phyloP scores from a whole-genome alignment of 1,140 invertebrate genomes.

The Choristoneura fumiferana region DNA sequence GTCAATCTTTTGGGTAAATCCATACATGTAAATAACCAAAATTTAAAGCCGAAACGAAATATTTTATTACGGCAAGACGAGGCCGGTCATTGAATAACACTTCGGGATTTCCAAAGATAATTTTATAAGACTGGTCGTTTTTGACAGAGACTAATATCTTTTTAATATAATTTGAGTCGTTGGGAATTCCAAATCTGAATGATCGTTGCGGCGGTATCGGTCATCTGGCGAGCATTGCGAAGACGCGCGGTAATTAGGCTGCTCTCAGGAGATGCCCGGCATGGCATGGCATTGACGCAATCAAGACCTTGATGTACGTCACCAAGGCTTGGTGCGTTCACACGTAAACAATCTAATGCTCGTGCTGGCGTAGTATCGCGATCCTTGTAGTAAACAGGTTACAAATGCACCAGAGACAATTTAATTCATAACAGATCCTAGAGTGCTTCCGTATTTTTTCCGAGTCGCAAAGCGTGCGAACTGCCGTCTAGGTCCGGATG shows the following conservation, averaged over 20 bases:
- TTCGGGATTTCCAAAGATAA: constrained; percentile 42
- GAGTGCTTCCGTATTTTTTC: constrained; percentile 21
- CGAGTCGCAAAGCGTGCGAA: not conserved
- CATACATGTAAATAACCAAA: constrained; percentile 9
- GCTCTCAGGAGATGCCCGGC: not conserved
- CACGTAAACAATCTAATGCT: constrained; percentile 44
- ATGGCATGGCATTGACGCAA: constrained; percentile 30
- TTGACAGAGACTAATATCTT: constrained; percentile 33
- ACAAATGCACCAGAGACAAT: constrained; percentile 29
- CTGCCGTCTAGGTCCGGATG: constrained; percentile 3
- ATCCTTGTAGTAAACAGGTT: constrained; percentile 40
- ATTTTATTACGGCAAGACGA: constrained; percentile 2
- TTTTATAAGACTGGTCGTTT: constrained; percentile 21
- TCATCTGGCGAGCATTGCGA: not conserved
- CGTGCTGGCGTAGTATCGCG: constrained; percentile 23
- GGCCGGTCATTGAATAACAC: constrained; percentile 35
- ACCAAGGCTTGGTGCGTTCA: constrained; percentile 31
- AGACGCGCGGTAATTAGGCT: not conserved
- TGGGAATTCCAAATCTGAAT: constrained; percentile 34
- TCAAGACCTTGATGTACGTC: constrained; percentile 46
- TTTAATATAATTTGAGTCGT: constrained; percentile 38
- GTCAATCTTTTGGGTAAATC: constrained; percentile 20
- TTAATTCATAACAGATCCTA: constrained; percentile 43
- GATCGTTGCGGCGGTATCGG: not conserved
- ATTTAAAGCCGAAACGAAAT: constrained; percentile 2